A percentile compares a stretch with the other conserved stretches of the same genome.
Evolutionary conservation across 2,797 vertebrate species (phyloP).

Genomic region (Huso huso): DNA sequence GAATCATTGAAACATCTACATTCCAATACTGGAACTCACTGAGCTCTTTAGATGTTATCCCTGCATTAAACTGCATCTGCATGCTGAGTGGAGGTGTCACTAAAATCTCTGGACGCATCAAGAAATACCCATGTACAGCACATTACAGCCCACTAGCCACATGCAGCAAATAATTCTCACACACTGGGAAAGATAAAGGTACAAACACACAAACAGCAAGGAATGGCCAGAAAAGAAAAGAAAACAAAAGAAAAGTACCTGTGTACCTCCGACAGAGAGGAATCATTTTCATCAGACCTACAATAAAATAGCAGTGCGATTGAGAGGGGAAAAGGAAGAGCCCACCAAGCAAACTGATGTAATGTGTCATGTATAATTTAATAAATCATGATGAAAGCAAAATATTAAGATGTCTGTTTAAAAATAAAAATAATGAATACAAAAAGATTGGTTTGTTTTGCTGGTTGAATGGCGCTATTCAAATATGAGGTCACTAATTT

Average conservation of each 20-base stretch:
- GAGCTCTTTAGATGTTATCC: too few species aligned
- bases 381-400: too few species aligned
- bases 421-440: too few species aligned
- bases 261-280: conserved; percentile 72
- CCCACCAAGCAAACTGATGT: neutral
- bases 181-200: conserved; percentile 20
- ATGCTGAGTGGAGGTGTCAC: too few species aligned
- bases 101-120: neutral
- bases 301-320: conserved; percentile 53
- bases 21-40: too few species aligned
- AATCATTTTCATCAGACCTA: conserved; percentile 83
- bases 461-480: neutral
- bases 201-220: conserved; percentile 12
- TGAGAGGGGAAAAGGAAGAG: conserved; percentile 49
- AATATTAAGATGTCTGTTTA: too few species aligned
- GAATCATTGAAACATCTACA: neutral
- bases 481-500: neutral
- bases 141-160: conserved; percentile 7
- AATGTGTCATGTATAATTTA: neutral
- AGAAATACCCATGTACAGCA: neutral
- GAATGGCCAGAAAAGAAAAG: conserved; percentile 34
- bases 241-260: conserved; percentile 64
- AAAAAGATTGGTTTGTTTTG: neutral
- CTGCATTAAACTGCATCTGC: too few species aligned
- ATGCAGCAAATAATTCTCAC: conserved; percentile 46